Conservation (phyloP, 2,113 vertebrate species). For the Nibea coibor region DNA sequence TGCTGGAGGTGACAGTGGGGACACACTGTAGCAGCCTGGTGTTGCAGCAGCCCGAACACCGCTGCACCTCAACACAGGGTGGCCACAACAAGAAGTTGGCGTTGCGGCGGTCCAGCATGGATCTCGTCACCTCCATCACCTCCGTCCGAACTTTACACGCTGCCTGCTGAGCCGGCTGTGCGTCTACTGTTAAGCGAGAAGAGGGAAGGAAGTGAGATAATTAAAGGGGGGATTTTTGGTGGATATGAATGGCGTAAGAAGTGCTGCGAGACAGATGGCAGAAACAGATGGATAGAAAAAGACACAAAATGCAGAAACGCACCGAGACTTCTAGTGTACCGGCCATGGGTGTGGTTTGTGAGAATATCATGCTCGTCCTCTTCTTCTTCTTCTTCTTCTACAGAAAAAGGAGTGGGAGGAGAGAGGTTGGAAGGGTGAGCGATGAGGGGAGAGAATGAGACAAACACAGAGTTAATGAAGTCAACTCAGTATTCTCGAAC, state of each 20-base stretch:
- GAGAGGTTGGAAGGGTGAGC: not conserved
- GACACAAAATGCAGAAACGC: slow-evolving; percentile 33
- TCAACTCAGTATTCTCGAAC: slow-evolving; percentile 25
- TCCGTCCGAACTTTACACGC: slow-evolving; percentile 92
- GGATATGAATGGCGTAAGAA: not conserved
- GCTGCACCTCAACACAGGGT: slow-evolving; percentile 94
- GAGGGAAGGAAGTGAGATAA: slow-evolving; percentile 21
- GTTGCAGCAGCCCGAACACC: slow-evolving; percentile 97
- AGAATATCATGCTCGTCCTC: slow-evolving; percentile 62
- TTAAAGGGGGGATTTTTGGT: not conserved
- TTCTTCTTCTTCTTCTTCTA: slow-evolving; percentile 55
- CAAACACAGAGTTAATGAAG: slow-evolving; percentile 17
- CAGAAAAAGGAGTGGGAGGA: not conserved
- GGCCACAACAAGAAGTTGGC: slow-evolving; percentile 96
- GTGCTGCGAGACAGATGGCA: not conserved
- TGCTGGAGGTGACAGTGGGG: slow-evolving; percentile 84
- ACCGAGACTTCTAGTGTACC: slow-evolving; percentile 75
- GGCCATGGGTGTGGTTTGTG: slow-evolving; percentile 55
- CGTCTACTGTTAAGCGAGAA: slow-evolving; percentile 72
- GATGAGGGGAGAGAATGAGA: slow-evolving; percentile 1
- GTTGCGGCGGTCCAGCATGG: slow-evolving; percentile 91
- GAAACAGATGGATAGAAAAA: not conserved
- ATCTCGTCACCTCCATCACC: slow-evolving; percentile 92
- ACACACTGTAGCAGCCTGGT: slow-evolving; percentile 86
- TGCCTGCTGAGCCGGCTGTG: slow-evolving; percentile 87